A percentile compares a stretch with the other conserved stretches of the same genome.
Conservation (phyloP, 1,140 invertebrate genomes). For the Protaetia brevitarsis region DNA sequence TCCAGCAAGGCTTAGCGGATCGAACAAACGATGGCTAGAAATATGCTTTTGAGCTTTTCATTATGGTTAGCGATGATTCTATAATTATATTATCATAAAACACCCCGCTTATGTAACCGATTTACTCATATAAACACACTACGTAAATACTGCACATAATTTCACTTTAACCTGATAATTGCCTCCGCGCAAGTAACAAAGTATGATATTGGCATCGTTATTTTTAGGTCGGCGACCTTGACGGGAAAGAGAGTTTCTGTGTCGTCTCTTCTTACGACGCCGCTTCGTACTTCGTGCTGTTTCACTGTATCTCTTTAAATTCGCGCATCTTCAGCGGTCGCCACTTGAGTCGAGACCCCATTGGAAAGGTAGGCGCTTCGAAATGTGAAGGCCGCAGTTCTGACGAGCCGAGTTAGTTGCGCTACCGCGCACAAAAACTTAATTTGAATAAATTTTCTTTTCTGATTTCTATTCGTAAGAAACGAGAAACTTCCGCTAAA, state of each 20-base stretch:
- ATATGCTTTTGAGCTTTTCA: too few species aligned
- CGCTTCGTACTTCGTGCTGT: background rate
- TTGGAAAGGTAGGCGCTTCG: background rate
- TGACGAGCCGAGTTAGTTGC: background rate
- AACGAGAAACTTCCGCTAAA: too few species aligned
- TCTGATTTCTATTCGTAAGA: background rate
- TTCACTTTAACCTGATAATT: too few species aligned
- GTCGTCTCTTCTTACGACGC: background rate
- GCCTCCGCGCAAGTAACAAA: background rate
- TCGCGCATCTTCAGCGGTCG: background rate
- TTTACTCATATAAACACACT: too few species aligned
- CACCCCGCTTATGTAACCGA: too few species aligned
- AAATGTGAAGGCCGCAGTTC: conserved; percentile 6
- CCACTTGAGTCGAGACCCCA: background rate
- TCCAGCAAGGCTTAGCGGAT: too few species aligned
- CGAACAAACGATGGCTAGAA: too few species aligned
- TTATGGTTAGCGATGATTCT: too few species aligned
- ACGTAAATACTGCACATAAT: too few species aligned
- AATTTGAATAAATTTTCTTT: conserved; percentile 1
- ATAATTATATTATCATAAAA: too few species aligned
- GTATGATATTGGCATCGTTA: background rate
- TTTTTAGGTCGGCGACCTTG: background rate
- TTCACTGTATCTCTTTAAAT: background rate
- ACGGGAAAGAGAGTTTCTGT: background rate
- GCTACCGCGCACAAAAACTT: background rate